Percentiles rank a stretch among this genome's conserved stretches.
These are phyloP conservation scores for Cotesia vestalis DNA, from an alignment of 1,140 invertebrate species.

Conservation along the genomic window DNA sequence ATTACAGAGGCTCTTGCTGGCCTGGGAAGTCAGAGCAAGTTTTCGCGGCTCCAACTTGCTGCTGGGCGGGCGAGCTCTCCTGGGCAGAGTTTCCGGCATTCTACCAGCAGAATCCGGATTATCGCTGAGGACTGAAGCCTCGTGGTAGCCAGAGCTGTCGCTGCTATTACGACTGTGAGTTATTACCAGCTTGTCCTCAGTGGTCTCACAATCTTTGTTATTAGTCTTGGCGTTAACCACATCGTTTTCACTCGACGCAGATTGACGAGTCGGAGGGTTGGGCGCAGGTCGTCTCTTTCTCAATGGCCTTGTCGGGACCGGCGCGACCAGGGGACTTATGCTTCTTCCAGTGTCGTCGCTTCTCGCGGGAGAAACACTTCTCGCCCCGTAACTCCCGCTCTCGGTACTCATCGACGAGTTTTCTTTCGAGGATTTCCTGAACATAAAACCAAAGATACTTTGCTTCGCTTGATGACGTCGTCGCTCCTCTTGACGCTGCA, in stretches of 20 bases:
- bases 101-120: conserved; percentile 64
- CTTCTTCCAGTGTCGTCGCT: conserved; percentile 63
- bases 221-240: conserved; percentile 6
- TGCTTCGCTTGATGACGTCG: conserved; percentile 65
- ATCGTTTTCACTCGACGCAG: conserved; percentile 25
- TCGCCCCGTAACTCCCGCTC: conserved; percentile 63
- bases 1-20: conserved; percentile 62
- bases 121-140: conserved; percentile 76
- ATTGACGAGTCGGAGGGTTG: conserved; percentile 63
- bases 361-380: conserved; percentile 66
- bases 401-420: conserved; percentile 64
- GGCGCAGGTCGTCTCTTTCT: conserved; percentile 71
- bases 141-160: conserved; percentile 80
- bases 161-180: conserved; percentile 79
- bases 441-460: conserved; percentile 68
- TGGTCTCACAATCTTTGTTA: conserved; percentile 21
- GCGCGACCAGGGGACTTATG: conserved; percentile 58
- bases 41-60: conserved; percentile 51
- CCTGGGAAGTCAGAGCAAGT: conserved; percentile 57
- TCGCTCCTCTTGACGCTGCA: conserved; percentile 69
- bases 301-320: conserved; percentile 62
- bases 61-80: conserved; percentile 49
- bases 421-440: conserved; percentile 63
- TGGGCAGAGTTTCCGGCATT: conserved; percentile 59
- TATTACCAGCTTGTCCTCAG: conserved; percentile 63